A percentile compares a stretch with the other conserved stretches of the same genome.
Evolutionary conservation across 2,888 invertebrate genomes (phyloP).

Genomic region (Megamerina dolium): DNA sequence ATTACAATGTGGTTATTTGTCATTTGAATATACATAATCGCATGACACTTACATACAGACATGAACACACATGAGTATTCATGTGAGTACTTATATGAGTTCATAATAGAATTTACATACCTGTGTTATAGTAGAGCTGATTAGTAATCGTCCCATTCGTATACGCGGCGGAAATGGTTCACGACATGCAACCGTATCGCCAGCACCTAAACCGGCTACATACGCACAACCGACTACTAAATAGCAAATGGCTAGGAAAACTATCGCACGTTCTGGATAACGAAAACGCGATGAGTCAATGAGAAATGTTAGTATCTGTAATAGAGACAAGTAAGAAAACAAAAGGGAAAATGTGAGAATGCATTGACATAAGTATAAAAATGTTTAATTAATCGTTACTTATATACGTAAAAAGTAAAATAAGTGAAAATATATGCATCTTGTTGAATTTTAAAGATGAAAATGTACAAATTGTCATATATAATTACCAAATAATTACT

Average conservation of each 20-base stretch:
- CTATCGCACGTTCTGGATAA: slow-evolving; percentile 96
- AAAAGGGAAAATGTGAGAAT: slow-evolving; percentile 10
- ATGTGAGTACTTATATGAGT: no score
- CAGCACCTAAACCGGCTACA: slow-evolving; percentile 76
- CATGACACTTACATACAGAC: no score
- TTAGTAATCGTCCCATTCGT: slow-evolving; percentile 64
- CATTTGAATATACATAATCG: no score
- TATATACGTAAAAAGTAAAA: no score
- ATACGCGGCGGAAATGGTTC: slow-evolving; percentile 71
- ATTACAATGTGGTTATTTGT: no score
- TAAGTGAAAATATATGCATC: no score
- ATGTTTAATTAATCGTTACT: no score
- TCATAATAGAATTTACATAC: slow-evolving; percentile 53
- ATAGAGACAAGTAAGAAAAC: slow-evolving; percentile 16
- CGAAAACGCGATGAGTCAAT: slow-evolving; percentile 93
- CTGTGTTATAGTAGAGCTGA: slow-evolving; percentile 80
- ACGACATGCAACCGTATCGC: slow-evolving; percentile 76
- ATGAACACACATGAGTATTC: no score
- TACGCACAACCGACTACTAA: slow-evolving; percentile 91
- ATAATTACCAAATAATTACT: no score
- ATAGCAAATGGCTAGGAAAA: slow-evolving; percentile 94
- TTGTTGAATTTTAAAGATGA: no score
- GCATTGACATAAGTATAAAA: slow-evolving; percentile 1
- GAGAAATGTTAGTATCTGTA: slow-evolving; percentile 75
- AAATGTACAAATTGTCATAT: no score